Percentiles rank a stretch among this genome's conserved stretches.
Evolutionary conservation across 2,888 invertebrate species (phyloP).

Genomic region (Oscheius sp.): DNA sequence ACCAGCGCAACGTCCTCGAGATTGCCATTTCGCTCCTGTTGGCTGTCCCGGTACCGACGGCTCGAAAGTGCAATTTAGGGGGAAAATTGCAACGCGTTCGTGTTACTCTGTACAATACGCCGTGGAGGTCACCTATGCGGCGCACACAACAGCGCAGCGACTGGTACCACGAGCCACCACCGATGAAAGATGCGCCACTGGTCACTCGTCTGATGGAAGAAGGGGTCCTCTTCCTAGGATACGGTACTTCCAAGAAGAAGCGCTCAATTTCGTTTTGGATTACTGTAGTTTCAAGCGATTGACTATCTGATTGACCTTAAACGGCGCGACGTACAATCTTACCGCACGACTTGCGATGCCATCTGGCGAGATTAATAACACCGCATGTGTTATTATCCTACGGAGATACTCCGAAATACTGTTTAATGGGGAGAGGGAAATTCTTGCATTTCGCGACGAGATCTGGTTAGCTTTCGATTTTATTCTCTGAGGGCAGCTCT

Average conservation of each 20-base stretch:
- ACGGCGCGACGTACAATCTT: background rate
- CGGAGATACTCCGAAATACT: too few relatives aligned
- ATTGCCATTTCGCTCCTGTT: constrained; percentile 1
- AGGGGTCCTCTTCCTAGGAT: background rate
- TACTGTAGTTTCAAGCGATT: background rate
- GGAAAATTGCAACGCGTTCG: constrained; percentile 35
- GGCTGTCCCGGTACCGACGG: constrained; percentile 8
- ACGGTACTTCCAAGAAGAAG: too few relatives aligned
- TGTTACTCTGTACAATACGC: constrained; percentile 35
- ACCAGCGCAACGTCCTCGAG: constrained; percentile 10
- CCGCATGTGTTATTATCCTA: constrained; percentile 14
- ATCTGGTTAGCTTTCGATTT: too few relatives aligned
- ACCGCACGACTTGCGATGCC: constrained; percentile 4
- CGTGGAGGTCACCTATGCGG: constrained; percentile 31
- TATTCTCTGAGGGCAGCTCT: too few relatives aligned
- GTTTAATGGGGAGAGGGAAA: too few relatives aligned
- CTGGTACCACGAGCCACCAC: constrained; percentile 23
- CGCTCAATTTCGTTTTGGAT: too few relatives aligned
- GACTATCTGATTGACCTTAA: background rate
- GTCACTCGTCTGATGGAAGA: background rate
- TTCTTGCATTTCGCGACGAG: too few relatives aligned
- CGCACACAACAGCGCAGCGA: constrained; percentile 27
- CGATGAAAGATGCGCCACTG: background rate
- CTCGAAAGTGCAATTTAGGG: constrained; percentile 33
- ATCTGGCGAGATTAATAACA: constrained; percentile 16